These are phyloP conservation scores for Agonopterix arenella DNA, from an alignment of 2,888 invertebrate species.

Conservation along the genomic window DNA sequence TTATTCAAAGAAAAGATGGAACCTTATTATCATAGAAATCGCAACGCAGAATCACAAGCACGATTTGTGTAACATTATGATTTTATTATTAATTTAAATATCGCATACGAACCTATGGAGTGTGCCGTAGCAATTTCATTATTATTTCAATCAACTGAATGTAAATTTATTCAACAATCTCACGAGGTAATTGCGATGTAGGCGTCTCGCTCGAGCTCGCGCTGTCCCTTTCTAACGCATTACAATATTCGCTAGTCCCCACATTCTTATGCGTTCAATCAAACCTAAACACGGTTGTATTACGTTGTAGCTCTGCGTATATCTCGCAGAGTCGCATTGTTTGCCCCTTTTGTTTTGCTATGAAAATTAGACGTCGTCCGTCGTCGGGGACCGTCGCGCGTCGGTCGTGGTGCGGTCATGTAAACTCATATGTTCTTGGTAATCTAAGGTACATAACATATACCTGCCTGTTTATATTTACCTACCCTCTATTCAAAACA, in stretches of 20 bases:
- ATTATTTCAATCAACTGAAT: conserved; percentile 77
- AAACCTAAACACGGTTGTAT: conserved; percentile 52
- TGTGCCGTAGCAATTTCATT: conserved; percentile 74
- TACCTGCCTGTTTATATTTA: neutral
- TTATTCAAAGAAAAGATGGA: conserved; percentile 42
- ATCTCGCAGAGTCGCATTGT: conserved; percentile 44
- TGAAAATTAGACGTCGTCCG: conserved; percentile 44
- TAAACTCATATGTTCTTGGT: conserved; percentile 11
- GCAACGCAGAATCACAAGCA: conserved; percentile 41
- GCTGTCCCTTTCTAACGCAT: conserved; percentile 33
- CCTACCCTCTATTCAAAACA: too few species aligned
- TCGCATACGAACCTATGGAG: conserved; percentile 63
- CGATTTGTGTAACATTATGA: conserved; percentile 69
- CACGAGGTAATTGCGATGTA: conserved; percentile 72
- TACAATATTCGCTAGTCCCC: conserved; percentile 45
- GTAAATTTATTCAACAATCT: conserved; percentile 78
- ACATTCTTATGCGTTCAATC: conserved; percentile 75
- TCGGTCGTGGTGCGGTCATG: conserved; percentile 21
- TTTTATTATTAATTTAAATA: conserved; percentile 76
- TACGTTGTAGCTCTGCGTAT: conserved; percentile 36
- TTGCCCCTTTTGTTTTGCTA: conserved; percentile 53
- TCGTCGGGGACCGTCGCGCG: conserved; percentile 13
- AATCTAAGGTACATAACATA: neutral
- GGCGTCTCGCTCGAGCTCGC: conserved; percentile 36
- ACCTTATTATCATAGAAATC: conserved; percentile 63